These are phyloP conservation scores for Aurelia sp. DNA, from an alignment of 30 jellyfish, hydroid and myxozoan genomes.

Conservation along the genomic window DNA sequence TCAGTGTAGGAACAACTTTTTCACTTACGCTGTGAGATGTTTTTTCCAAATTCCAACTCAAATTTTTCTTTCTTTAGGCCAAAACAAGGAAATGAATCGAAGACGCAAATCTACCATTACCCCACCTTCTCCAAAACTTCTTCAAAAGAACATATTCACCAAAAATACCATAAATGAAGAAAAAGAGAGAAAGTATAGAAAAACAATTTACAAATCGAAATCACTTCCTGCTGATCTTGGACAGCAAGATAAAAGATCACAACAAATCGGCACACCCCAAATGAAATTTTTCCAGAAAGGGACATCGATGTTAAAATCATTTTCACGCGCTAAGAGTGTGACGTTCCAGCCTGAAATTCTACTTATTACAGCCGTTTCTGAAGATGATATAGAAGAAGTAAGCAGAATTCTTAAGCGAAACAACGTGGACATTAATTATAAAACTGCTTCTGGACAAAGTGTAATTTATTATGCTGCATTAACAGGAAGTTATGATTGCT, in stretches of 20 bases:
- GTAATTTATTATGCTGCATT: constrained; percentile 59
- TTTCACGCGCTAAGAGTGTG: constrained; percentile 65
- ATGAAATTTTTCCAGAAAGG: constrained; percentile 8
- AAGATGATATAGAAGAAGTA: constrained; percentile 50
- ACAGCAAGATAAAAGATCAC: constrained; percentile 36
- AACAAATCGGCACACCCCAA: not conserved
- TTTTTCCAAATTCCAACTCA: too few species aligned
- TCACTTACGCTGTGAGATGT: too few species aligned
- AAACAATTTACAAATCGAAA: constrained; percentile 69
- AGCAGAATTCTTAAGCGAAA: constrained; percentile 19
- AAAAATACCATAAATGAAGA: constrained; percentile 23
- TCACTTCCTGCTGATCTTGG: constrained; percentile 59
- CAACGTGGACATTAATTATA: constrained; percentile 52
- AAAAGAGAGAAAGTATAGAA: constrained; percentile 21
- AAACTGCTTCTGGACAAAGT: constrained; percentile 70
- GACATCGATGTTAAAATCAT: constrained; percentile 2
- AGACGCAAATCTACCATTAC: constrained; percentile 63
- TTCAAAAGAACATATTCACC: not conserved
- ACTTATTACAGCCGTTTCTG: constrained; percentile 63
- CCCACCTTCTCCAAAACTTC: constrained; percentile 52
- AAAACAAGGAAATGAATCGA: constrained; percentile 19
- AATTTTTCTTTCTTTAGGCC: too few species aligned
- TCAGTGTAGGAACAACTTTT: too few species aligned
- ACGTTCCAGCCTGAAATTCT: constrained; percentile 67
- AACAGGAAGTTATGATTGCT: constrained; percentile 46